Conservation (phyloP, 2,113 vertebrate species). For the Gulo gulo region DNA sequence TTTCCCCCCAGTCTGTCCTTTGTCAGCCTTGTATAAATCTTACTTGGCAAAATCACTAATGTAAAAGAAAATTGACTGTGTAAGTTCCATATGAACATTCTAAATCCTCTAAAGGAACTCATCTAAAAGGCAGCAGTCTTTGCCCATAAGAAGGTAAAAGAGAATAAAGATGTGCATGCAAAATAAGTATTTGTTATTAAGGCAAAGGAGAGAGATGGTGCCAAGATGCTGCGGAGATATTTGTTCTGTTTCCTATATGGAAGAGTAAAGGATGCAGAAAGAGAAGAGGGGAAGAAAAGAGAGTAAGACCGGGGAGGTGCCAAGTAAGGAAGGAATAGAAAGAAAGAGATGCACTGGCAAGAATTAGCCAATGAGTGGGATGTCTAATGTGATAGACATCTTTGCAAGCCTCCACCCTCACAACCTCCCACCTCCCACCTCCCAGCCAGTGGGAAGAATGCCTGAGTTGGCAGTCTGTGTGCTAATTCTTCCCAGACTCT, state of each 20-base stretch:
- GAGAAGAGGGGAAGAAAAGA: background rate
- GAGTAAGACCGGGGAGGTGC: background rate
- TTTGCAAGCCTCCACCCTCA: background rate
- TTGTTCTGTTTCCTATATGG: background rate
- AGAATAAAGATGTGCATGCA: slow-evolving; percentile 25
- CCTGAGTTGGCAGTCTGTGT: background rate
- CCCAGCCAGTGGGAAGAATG: no score
- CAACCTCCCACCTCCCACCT: background rate
- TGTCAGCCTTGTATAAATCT: slow-evolving; percentile 30
- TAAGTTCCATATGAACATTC: background rate
- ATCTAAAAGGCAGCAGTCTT: slow-evolving; percentile 27
- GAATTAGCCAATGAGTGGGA: background rate
- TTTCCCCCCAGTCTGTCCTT: background rate
- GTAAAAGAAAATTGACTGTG: slow-evolving; percentile 35
- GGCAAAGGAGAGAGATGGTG: background rate
- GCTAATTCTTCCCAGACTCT: background rate
- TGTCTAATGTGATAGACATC: rapidly evolving
- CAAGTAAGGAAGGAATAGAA: background rate
- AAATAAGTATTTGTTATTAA: background rate
- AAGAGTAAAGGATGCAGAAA: background rate
- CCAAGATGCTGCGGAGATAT: background rate
- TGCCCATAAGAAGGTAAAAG: background rate
- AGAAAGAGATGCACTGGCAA: background rate
- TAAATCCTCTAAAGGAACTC: background rate
- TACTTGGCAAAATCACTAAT: slow-evolving; percentile 25